phyloP scores from a whole-genome alignment of 2,113 vertebrate species.

The Xyrauchen texanus region DNA sequence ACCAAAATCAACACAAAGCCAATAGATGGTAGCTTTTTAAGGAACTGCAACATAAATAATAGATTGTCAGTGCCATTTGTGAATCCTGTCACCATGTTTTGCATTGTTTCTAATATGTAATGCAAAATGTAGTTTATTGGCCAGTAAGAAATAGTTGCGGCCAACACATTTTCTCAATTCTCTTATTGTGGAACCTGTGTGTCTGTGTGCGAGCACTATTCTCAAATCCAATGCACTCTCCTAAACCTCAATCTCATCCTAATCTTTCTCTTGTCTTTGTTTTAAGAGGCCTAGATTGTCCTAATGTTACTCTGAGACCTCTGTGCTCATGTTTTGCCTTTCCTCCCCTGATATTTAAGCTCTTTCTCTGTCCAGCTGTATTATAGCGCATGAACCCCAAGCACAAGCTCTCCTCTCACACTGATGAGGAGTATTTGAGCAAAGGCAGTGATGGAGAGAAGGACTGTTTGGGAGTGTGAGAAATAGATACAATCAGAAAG shows the following conservation, averaged over 20 bases:
- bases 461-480: constrained; percentile 35
- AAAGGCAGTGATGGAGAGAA: constrained; percentile 15
- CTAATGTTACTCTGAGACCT: constrained; percentile 46
- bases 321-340: constrained; percentile 28
- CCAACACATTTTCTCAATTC: no score
- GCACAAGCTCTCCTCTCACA: constrained; percentile 11
- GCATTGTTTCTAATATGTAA: no score
- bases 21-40: no score
- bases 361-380: constrained; percentile 39
- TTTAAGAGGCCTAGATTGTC: constrained; percentile 39
- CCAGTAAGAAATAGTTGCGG: no score
- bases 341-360: constrained; percentile 42
- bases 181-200: no score
- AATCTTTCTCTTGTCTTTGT: background rate
- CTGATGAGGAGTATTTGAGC: constrained; percentile 35
- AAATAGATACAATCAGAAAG: constrained; percentile 44
- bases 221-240: background rate
- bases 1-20: no score
- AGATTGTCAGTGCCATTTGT: no score
- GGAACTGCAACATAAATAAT: no score
- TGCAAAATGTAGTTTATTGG: no score
- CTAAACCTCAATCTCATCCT: background rate
- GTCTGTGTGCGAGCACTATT: no score
- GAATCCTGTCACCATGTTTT: no score
- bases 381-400: constrained; percentile 32